Percentiles rank a stretch among this genome's conserved stretches.
Conservation (phyloP, 2,113 vertebrate species). For the Varanus salvator region DNA sequence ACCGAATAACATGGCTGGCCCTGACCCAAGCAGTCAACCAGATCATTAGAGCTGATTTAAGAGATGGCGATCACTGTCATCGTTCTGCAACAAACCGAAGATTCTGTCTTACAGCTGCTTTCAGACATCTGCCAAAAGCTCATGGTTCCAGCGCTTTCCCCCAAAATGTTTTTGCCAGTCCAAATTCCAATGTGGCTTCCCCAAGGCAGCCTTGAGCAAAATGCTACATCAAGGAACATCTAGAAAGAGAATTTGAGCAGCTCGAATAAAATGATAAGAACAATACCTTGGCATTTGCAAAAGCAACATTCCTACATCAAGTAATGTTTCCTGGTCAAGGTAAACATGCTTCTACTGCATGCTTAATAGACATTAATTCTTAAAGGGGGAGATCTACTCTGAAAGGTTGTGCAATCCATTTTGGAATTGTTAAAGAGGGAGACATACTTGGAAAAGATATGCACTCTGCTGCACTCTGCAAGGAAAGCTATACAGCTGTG, state of each 20-base stretch:
- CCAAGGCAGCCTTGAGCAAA: neutral
- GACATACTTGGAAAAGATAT: neutral
- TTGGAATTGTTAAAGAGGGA: neutral
- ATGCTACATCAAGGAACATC: neutral
- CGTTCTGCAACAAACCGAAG: neutral
- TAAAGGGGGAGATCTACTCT: conserved; percentile 7
- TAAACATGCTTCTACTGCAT: neutral
- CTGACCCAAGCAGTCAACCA: neutral
- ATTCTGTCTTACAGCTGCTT: neutral
- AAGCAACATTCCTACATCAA: neutral
- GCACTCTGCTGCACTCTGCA: neutral
- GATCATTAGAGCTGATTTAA: neutral
- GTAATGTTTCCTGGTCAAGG: neutral
- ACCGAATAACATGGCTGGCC: neutral
- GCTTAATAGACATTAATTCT: neutral
- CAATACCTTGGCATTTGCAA: neutral
- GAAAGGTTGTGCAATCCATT: neutral
- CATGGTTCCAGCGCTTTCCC: neutral
- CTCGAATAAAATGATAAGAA: neutral
- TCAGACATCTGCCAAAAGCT: neutral
- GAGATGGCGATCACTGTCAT: no score
- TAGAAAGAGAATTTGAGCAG: neutral
- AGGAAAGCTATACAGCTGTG: conserved; percentile 20
- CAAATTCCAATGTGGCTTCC: neutral
- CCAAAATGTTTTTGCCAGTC: neutral